A percentile compares a stretch with the other conserved stretches of the same genome.
Evolutionary conservation across 2,888 invertebrate genomes (phyloP).

Genomic region (Sycophila texana): DNA sequence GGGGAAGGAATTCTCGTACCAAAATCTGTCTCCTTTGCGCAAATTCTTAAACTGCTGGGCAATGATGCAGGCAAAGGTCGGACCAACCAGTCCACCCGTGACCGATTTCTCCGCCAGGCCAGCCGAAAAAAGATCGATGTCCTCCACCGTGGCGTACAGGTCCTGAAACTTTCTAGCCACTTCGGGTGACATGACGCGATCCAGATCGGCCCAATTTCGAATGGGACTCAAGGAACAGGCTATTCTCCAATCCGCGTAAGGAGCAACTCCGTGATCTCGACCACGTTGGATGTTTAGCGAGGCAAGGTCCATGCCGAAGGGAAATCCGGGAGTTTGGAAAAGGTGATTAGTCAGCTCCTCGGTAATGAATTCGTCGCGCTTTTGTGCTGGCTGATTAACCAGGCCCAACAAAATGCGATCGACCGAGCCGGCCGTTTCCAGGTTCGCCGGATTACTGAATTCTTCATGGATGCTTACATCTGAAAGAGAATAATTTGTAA

Average conservation of each 20-base stretch:
- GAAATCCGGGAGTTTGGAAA: constrained; percentile 84
- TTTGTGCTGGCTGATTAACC: constrained; percentile 86
- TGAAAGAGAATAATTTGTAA: constrained; percentile 70
- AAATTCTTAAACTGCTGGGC: constrained; percentile 90
- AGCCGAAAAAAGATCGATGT: constrained; percentile 90
- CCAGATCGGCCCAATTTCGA: constrained; percentile 83
- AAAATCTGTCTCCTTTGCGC: constrained; percentile 87
- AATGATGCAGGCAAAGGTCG: constrained; percentile 91
- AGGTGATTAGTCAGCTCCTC: constrained; percentile 89
- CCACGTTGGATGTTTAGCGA: constrained; percentile 92
- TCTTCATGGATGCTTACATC: constrained; percentile 90
- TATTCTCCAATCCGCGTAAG: constrained; percentile 87
- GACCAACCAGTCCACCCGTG: constrained; percentile 87
- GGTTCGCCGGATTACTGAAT: constrained; percentile 79
- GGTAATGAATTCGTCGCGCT: constrained; percentile 88
- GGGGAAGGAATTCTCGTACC: constrained; percentile 86
- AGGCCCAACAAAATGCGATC: constrained; percentile 87
- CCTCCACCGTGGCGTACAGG: constrained; percentile 82
- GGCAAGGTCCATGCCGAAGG: constrained; percentile 90
- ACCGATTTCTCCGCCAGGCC: constrained; percentile 90
- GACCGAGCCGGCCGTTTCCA: constrained; percentile 87
- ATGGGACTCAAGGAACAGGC: constrained; percentile 86
- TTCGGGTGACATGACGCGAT: constrained; percentile 82
- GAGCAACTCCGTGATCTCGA: constrained; percentile 89
- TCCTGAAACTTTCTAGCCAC: constrained; percentile 80